Conservation (phyloP, 1,140 invertebrate species). For the Brachionus sp. region DNA sequence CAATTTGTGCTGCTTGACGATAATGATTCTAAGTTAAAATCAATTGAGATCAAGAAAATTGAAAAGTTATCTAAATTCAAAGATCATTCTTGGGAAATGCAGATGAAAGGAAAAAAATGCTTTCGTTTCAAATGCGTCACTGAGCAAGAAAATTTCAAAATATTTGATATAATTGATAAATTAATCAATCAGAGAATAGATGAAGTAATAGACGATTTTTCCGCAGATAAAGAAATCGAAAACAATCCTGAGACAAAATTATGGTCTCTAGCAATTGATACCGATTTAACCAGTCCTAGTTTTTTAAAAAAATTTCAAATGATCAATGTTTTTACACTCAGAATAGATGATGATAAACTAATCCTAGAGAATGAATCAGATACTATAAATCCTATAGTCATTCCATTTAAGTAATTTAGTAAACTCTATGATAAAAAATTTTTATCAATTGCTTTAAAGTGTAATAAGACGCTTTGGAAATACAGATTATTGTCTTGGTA, state of each 20-base stretch:
- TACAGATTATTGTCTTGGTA: conserved; percentile 14
- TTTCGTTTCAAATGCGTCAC: not conserved
- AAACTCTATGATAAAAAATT: not conserved
- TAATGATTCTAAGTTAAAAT: not conserved
- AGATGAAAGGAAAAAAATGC: not conserved
- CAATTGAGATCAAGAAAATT: not conserved
- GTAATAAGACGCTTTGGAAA: not conserved
- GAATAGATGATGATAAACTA: not conserved
- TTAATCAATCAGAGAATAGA: not conserved
- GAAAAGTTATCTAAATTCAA: not conserved
- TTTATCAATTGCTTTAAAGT: not conserved
- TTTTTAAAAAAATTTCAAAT: not conserved
- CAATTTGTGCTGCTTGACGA: not conserved
- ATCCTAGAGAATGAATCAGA: not conserved
- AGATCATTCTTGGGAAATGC: not conserved
- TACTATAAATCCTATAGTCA: not conserved
- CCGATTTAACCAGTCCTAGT: not conserved
- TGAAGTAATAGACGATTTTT: not conserved
- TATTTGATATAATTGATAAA: not conserved
- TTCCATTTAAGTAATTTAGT: not conserved
- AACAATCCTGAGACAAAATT: not conserved
- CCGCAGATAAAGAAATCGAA: not conserved
- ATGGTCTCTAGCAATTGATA: not conserved
- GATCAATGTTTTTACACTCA: not conserved
- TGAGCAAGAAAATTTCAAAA: not conserved